phyloP scores from a whole-genome alignment of 2,797 vertebrate genomes.

The Notoglanidium macrostoma region DNA sequence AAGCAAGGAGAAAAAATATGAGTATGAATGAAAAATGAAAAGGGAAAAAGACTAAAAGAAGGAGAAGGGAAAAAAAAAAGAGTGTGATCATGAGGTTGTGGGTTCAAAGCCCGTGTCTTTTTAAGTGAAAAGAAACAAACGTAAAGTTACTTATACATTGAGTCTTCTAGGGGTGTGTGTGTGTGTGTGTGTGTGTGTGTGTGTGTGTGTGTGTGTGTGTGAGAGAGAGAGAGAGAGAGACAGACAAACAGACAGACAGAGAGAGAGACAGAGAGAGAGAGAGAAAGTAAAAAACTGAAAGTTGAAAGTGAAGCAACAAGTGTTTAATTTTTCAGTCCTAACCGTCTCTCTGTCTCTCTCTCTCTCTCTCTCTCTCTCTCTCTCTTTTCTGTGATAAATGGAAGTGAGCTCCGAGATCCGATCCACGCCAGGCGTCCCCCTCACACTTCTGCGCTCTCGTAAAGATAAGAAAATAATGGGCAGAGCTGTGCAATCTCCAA shows the following conservation, averaged over 20 bases:
- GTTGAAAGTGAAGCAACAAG: not conserved
- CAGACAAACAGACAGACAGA: too few species aligned
- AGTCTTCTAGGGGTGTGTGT: too few species aligned
- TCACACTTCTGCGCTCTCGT: not conserved
- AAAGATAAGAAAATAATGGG: constrained; percentile 42
- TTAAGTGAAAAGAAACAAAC: too few species aligned
- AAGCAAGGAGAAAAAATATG: too few species aligned
- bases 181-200: not conserved
- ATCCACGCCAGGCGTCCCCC: too few species aligned
- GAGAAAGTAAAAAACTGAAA: not conserved
- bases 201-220: not conserved
- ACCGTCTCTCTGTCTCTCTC: not conserved
- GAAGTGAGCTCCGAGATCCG: not conserved
- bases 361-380: constrained; percentile 10
- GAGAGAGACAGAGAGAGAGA: too few species aligned
- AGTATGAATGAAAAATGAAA: too few species aligned
- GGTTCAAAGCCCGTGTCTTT: too few species aligned
- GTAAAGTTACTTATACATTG: too few species aligned
- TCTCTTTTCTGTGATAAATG: constrained; percentile 28
- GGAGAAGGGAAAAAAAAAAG: too few species aligned
- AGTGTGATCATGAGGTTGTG: too few species aligned
- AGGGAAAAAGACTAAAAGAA: too few species aligned
- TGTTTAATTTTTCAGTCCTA: not conserved
- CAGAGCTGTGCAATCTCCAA: constrained; percentile 49
- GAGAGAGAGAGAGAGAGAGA: not conserved